Percentiles rank a stretch among this genome's conserved stretches.
These are phyloP conservation scores for Gadopsis bispinosus DNA, from an alignment of 2,797 vertebrate genomes.

Conservation along the genomic window DNA sequence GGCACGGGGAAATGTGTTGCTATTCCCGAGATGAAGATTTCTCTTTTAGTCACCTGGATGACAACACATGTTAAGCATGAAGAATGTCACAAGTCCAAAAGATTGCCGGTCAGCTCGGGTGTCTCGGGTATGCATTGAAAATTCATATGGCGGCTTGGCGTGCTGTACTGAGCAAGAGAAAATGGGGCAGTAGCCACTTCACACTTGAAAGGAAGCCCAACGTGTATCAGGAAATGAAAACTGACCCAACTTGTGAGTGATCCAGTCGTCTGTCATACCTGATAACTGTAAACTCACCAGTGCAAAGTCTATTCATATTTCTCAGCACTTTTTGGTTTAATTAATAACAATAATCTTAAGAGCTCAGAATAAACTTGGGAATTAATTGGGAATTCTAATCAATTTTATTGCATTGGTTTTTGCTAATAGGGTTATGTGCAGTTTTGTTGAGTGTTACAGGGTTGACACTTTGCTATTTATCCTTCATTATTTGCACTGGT, in stretches of 20 bases:
- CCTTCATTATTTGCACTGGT: neutral
- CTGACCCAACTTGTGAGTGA: slow-evolving; percentile 11
- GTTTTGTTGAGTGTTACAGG: neutral
- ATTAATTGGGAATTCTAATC: neutral
- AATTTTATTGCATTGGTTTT: neutral
- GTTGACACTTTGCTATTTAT: slow-evolving; percentile 12
- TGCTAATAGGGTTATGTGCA: slow-evolving; percentile 6
- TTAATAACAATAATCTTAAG: neutral
- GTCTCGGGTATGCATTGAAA: slow-evolving; percentile 11
- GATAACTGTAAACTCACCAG: neutral
- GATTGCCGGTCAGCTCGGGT: slow-evolving; percentile 1
- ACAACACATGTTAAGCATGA: slow-evolving; percentile 4
- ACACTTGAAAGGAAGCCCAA: slow-evolving; percentile 20
- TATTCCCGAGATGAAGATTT: slow-evolving; percentile 13
- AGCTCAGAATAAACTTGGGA: neutral
- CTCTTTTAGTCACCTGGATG: slow-evolving; percentile 14
- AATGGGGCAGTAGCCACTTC: slow-evolving; percentile 10
- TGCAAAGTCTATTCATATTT: neutral
- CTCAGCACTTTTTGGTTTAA: neutral
- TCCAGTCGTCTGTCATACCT: slow-evolving; percentile 1
- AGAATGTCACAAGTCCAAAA: slow-evolving; percentile 1
- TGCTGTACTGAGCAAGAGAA: slow-evolving; percentile 4
- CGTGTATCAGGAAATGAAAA: slow-evolving; percentile 17
- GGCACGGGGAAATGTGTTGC: slow-evolving; percentile 22
- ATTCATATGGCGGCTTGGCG: slow-evolving; percentile 8